Evolutionary conservation across 2,797 vertebrate genomes (phyloP), one percentile per base, ranked within the genome.

Genomic region (Ficedula albicollis): DNA sequence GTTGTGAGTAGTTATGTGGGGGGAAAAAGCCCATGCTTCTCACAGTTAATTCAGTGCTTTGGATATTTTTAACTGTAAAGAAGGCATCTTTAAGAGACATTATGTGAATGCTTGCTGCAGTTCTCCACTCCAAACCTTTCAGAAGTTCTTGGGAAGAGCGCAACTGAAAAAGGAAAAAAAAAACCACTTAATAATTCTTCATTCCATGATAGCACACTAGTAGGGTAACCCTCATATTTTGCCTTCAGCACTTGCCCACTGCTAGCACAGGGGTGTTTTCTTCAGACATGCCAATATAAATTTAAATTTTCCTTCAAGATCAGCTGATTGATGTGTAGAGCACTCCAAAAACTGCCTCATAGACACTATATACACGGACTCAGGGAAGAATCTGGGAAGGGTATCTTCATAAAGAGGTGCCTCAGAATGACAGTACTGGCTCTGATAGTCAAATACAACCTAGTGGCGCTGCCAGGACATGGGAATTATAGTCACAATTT

Each of bases 21-120:
- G 52, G 1, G 0, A 9, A 15, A 55, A 64, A 48, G 5, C 20
- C 26, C 64, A 72, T 0, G 0, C 5, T 73, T 76, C 25, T 82
- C 46, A 64, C 22, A 62, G 54, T 38, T 59, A 56, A 32, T 67
- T 67, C 15, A 62, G 9, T 43, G 22, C 3, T 56, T 70, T 88
- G 27, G 13, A n/a, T 74, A 9, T 38, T 70, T 84, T 62, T 46
- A 56, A 21, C 15, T 39, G 4, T 48, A 39, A 74, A 78, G 43
- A 60, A 73, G 15, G 5, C 21, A 72, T 21, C 17, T 84, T 46
- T 58, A 56, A 60, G 16, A 62, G n/a, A 30, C 26, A 27, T 60
- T 43, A 51, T 11, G 7, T 22, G 36, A 86, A 81, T 34, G 12
- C 14, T 68, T 36, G 7, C 13, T 60, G n/a, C 46, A 63, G n/a